Percentiles rank a stretch among this genome's conserved stretches.
Conservation (phyloP, 2,113 vertebrate species). For the Thinocorus orbignyianus region DNA sequence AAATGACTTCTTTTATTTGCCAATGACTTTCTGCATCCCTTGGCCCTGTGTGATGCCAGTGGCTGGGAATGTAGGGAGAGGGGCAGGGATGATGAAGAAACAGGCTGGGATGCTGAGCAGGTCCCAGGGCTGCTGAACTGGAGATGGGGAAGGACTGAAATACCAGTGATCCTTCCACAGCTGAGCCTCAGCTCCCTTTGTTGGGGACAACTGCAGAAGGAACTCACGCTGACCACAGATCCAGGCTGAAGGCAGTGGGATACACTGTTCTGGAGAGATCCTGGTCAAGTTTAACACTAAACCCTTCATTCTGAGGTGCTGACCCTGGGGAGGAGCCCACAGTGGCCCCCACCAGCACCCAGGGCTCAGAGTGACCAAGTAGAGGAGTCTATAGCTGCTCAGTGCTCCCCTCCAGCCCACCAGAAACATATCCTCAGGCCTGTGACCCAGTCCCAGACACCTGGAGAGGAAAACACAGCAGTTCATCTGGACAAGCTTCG, state of each 20-base stretch:
- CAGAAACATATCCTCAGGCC: fast-evolving
- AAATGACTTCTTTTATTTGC: not conserved
- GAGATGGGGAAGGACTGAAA: not conserved
- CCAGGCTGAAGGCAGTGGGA: not conserved
- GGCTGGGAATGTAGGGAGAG: not conserved
- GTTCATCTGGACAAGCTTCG: not conserved
- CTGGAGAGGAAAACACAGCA: not conserved
- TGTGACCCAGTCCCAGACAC: not conserved
- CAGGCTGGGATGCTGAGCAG: not conserved
- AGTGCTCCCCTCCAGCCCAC: not conserved
- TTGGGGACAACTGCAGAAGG: not conserved
- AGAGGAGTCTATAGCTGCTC: not conserved
- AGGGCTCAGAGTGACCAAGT: not conserved
- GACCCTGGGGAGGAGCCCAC: not conserved
- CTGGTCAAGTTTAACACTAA: not conserved
- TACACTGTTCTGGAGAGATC: not conserved
- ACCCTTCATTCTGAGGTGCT: not conserved
- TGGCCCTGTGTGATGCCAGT: fast-evolving
- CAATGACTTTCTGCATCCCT: not conserved
- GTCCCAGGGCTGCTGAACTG: not conserved
- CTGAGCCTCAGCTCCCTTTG: not conserved
- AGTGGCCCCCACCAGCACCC: not conserved
- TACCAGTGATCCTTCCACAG: fast-evolving
- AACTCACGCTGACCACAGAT: not conserved
- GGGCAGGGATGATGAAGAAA: not conserved